Base-by-base conservation (phyloP, 2,113 vertebrate species). In the Sylvia atricapilla region DNA sequence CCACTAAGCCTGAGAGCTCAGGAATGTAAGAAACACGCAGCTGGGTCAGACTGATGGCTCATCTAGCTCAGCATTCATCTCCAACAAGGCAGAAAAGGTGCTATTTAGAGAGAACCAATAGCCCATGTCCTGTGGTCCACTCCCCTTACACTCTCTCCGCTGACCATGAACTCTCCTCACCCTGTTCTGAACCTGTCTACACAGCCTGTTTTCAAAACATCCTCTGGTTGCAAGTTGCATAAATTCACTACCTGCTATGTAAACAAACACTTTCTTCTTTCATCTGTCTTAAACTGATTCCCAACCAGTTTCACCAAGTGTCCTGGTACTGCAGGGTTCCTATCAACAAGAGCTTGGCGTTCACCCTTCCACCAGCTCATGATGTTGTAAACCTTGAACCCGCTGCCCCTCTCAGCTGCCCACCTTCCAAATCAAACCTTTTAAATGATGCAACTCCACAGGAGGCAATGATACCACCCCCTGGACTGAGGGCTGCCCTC, bases 231-330 rank as follows among this genome's bases (percentile, higher is more conserved):
- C 64, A 56, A 87, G 73, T 53, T 94, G 93, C 78, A 91, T 88
- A 79, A 91, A 95, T 69, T 85, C 82, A 44, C 62, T 52, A 62
- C 49, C 64, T 94, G 84, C 73, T 94, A 15, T 89, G 60, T 91
- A 94, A 97, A 95, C 88, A 96, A 91, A 89, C 35, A 72, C 56
- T n/a, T 68, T 49, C 84, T 55, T 49, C 85, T 92, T 92, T 90
- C 44, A 87, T 90, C 76, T 90, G 76, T 90, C 75, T 85, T 69
- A 87, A 80, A 94, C 90, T 39, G 35, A 93, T 90, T 89, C 78
- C 58, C 58, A 90, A 62, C 87, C 82, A 91, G 90, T 89, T 95
- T 80, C 94, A 93, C 43, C 93, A 64, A 87, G 80, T 7, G 47
- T 72, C 64, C 83, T 63, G 64, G 73, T 72, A 69, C 68, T 68